Conservation (phyloP, 2,797 vertebrate genomes). For the Pseudopleuronectes americanus region DNA sequence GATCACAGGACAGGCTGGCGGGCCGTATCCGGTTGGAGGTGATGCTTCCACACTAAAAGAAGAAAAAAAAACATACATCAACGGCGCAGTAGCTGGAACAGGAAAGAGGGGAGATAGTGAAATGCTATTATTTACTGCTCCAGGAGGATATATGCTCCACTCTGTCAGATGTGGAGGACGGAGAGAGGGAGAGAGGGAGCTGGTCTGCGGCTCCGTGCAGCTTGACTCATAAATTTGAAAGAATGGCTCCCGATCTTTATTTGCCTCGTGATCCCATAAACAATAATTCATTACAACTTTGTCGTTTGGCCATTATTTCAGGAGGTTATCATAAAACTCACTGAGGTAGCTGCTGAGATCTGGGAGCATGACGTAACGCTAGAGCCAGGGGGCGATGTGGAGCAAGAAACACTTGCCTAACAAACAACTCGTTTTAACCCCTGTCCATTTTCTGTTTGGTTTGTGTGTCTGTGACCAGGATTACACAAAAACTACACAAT, state of each 20-base stretch:
- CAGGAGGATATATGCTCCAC: conserved; percentile 49
- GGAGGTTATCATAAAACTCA: neutral
- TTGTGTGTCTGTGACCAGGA: too few relatives aligned
- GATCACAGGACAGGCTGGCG: conserved; percentile 70
- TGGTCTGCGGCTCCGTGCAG: conserved; percentile 5
- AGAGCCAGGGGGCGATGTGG: too few relatives aligned
- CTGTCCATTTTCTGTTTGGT: too few relatives aligned
- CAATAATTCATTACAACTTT: neutral
- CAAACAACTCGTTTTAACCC: too few relatives aligned
- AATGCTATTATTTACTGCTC: conserved; percentile 67
- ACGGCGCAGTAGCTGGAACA: conserved; percentile 63
- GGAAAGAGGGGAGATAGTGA: conserved; percentile 32
- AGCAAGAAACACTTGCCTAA: too few relatives aligned
- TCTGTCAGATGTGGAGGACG: conserved; percentile 17
- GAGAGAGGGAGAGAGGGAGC: neutral
- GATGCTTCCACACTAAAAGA: conserved; percentile 60
- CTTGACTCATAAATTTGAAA: neutral
- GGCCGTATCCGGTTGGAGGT: conserved; percentile 63
- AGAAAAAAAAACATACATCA: conserved; percentile 72
- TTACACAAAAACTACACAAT: too few relatives aligned
- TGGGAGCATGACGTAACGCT: too few relatives aligned
- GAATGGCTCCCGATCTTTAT: neutral
- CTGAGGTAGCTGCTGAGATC: too few relatives aligned
- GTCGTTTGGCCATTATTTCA: neutral
- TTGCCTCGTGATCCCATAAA: neutral